Base-by-base conservation (phyloP, 1,140 invertebrate genomes). In the Drosophila tani region DNA sequence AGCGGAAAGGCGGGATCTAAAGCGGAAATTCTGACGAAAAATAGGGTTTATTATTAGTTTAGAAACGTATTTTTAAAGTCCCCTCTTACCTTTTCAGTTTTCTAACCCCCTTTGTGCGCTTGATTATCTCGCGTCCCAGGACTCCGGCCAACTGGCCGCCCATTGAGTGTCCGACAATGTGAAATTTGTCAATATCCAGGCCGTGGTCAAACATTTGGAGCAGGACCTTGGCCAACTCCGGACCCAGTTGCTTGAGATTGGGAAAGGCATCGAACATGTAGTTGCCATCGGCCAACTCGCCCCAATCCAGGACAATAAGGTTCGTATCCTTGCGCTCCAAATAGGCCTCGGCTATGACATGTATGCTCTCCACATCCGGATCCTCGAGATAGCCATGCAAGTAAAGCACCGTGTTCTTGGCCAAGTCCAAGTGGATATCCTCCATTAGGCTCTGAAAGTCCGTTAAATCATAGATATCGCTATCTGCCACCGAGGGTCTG, bases 141-240 rank as follows among this genome's bases (percentile, higher is more conserved):
- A 95, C 94, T 0, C 96, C 96, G 3, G 96, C 94, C 32, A 97
- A 93, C 64, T 97, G 96, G 6, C 95, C 95, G 1, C 96, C 96
- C 41, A 97, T 92, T 6, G 96, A 97, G 88, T 97, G 96, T 0
- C 96, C 96, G 40, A 97, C 94, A 5, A 97, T 85, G 84, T 97
- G 96, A n/a, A 96, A 93, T 15, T 91, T 93, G 0, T 93, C 75
- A 29, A 91, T 55, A 17, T 94, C 79, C 27, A 93, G 53, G 4
- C 93, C 93, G 15, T 79, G 59, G 4, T 91, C 83, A 66, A 93
- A 92, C 66, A 94, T 76, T 47, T 85, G 40, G 1, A 92, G 55
- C 1, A 94, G 70, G 0, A 91, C 62, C 49, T 85, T 82, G 14
- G 91, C 93, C 40, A 93, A 21, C 15, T 88, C 81, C 5, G 82